Percentiles rank a stretch among this genome's conserved stretches.
Evolutionary conservation across 1,140 invertebrate genomes (phyloP).

Genomic region (Atta texana): DNA sequence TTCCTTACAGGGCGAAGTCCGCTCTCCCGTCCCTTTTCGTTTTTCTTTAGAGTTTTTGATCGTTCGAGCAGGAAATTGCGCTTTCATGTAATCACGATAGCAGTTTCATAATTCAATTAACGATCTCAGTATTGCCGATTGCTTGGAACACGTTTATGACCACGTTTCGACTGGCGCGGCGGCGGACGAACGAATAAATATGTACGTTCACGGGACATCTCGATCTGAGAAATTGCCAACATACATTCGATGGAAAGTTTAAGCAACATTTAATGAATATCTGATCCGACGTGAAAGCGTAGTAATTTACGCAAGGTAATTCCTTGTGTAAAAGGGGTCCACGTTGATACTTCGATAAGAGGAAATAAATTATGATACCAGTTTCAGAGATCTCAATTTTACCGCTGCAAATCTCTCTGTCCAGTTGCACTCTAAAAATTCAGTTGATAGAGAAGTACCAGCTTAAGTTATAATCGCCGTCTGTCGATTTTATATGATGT

Average conservation of each 20-base stretch:
- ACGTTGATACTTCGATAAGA: background rate
- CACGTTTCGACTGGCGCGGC: background rate
- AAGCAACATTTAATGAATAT: conserved; percentile 36
- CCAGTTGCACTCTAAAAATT: background rate
- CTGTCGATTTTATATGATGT: background rate
- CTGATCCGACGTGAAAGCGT: conserved; percentile 37
- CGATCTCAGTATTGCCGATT: conserved; percentile 10
- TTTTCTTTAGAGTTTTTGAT: background rate
- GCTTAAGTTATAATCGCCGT: background rate
- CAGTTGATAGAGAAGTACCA: background rate
- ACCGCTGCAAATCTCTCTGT: background rate
- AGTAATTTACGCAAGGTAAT: background rate
- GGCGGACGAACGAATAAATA: background rate
- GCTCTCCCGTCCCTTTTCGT: background rate
- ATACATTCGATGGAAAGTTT: conserved; percentile 45
- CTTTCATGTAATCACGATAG: conserved; percentile 22
- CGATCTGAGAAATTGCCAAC: conserved; percentile 4
- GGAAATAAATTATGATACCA: conserved; percentile 6
- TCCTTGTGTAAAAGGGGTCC: background rate
- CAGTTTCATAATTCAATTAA: conserved; percentile 51
- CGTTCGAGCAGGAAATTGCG: conserved; percentile 24
- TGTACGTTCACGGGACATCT: background rate
- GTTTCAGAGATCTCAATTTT: background rate
- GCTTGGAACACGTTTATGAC: background rate
- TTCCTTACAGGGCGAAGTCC: conserved; percentile 20